phyloP scores from a whole-genome alignment of 2,113 vertebrate species.

The Lophura nycthemera region DNA sequence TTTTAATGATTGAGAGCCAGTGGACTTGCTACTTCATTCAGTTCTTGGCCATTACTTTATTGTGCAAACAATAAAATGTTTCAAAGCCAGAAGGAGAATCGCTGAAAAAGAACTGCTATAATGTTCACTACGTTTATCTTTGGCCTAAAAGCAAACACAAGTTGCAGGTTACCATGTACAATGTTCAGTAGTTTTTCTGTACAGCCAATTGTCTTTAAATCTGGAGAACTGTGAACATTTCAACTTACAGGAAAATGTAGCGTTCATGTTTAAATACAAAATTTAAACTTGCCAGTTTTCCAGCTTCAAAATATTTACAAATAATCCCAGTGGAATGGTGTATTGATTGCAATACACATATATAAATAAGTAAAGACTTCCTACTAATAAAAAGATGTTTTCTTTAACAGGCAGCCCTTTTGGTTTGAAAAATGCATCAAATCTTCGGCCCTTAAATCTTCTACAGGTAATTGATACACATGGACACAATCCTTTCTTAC shows the following conservation, averaged over 20 bases:
- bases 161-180: neutral
- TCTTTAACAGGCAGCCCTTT: constrained; percentile 88
- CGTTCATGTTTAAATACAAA: neutral
- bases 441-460: constrained; percentile 91
- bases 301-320: neutral
- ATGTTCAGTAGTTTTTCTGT: neutral
- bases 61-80: neutral
- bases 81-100: neutral
- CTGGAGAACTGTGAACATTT: neutral
- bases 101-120: neutral
- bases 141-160: neutral
- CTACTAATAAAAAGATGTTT: constrained; percentile 74
- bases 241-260: neutral
- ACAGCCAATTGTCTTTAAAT: neutral
- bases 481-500: constrained; percentile 10
- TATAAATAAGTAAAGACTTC: constrained; percentile 20
- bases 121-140: neutral
- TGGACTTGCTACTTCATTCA: neutral
- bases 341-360: constrained; percentile 9
- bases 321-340: neutral
- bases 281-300: neutral
- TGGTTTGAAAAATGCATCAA: constrained; percentile 91
- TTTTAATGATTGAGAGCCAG: neutral
- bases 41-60: neutral
- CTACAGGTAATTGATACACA: constrained; percentile 88